Conservation (phyloP, 2,797 vertebrate genomes). For the Simalia tracyae region DNA sequence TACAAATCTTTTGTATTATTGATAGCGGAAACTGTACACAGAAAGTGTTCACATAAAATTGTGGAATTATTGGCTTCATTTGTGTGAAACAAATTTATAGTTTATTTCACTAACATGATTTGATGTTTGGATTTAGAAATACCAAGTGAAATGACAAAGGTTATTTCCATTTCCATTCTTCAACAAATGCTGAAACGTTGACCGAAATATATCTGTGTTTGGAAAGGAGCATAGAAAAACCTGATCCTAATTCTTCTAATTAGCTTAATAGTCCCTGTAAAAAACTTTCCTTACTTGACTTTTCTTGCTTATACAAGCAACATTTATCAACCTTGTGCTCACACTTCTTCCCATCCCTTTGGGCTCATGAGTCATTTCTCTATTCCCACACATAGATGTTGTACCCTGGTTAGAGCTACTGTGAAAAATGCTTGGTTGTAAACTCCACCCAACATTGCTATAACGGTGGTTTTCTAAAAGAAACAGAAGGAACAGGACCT, state of each 20-base stretch:
- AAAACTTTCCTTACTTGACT: background rate
- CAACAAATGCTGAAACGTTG: background rate
- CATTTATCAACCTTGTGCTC: background rate
- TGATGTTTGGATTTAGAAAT: conserved; percentile 30
- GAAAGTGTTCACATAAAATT: background rate
- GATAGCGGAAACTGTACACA: conserved; percentile 12
- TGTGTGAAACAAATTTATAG: conserved; percentile 19
- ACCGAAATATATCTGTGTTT: background rate
- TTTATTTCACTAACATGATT: background rate
- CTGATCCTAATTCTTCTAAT: background rate
- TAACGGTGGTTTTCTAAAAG: background rate
- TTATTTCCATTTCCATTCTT: background rate
- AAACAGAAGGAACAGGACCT: background rate
- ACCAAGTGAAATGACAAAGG: background rate
- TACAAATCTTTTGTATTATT: conserved; percentile 8
- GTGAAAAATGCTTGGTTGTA: background rate
- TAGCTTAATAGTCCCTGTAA: background rate
- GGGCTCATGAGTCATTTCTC: background rate
- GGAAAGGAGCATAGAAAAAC: background rate
- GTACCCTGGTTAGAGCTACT: background rate
- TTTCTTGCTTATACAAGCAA: background rate
- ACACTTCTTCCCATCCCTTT: background rate
- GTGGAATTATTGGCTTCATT: background rate
- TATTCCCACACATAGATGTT: background rate
- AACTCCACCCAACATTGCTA: background rate